Evolutionary conservation across 2,797 vertebrate genomes (phyloP).

Genomic region (Cygnus olor): DNA sequence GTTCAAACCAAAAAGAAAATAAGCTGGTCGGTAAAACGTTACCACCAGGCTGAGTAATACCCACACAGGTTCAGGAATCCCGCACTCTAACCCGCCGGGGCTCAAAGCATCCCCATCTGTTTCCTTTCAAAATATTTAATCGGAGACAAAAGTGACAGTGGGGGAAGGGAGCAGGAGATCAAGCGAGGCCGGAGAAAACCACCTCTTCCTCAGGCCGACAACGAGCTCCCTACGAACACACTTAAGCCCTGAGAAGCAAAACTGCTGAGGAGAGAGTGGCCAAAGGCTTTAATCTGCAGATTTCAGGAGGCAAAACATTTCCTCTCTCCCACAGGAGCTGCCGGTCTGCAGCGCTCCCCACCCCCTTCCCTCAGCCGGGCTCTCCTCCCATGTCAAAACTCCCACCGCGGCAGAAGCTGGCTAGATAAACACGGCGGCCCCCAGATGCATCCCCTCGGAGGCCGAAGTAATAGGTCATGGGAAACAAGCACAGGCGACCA

Average conservation of each 20-base stretch:
- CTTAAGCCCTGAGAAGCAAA: conserved; percentile 35
- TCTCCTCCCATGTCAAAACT: conserved; percentile 46
- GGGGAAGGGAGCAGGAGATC: conserved; percentile 43
- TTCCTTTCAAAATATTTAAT: conserved; percentile 64
- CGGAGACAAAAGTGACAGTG: conserved; percentile 53
- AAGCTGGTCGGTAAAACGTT: conserved; percentile 44
- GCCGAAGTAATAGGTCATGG: conserved; percentile 64
- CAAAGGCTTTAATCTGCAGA: conserved; percentile 41
- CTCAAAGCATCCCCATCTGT: conserved; percentile 58
- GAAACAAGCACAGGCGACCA: conserved; percentile 53
- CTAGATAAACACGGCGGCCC: conserved; percentile 64
- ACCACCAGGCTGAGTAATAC: conserved; percentile 42
- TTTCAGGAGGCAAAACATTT: conserved; percentile 41
- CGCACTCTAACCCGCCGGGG: conserved; percentile 2
- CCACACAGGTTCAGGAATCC: conserved; percentile 43
- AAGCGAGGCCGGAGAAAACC: conserved; percentile 37
- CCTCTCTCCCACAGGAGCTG: conserved; percentile 50
- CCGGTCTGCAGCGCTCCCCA: neutral
- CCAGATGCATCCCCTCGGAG: conserved; percentile 53
- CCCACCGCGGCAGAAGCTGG: conserved; percentile 48
- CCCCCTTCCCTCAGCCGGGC: conserved; percentile 23
- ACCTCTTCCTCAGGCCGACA: neutral
- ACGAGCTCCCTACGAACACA: neutral
- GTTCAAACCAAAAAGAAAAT: conserved; percentile 65
- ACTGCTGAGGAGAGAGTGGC: conserved; percentile 21